Evolutionary conservation across 2,888 invertebrate species (phyloP).

Genomic region (Muscina levida): DNA sequence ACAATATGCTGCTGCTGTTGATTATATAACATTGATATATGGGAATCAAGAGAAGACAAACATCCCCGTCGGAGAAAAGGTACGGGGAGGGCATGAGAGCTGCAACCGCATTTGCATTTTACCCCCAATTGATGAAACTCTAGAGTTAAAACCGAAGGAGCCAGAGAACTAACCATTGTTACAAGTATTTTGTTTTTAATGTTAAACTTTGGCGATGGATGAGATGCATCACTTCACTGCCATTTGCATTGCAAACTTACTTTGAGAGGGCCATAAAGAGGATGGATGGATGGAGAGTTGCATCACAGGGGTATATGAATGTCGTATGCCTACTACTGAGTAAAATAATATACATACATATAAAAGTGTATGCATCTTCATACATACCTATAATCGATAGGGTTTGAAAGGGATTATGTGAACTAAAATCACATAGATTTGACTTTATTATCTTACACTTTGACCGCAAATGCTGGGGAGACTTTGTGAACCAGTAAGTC

Average conservation of each 20-base stretch:
- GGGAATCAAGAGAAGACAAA: background rate
- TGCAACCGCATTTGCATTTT: conserved; percentile 33
- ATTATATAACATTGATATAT: conserved; percentile 39
- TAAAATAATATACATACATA: too few species aligned
- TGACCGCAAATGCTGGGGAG: conserved; percentile 16
- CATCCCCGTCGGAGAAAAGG: background rate
- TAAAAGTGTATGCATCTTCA: background rate
- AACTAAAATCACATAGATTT: conserved; percentile 17
- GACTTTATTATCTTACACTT: background rate
- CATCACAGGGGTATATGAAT: too few species aligned
- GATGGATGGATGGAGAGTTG: too few species aligned
- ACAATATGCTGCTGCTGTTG: conserved; percentile 6
- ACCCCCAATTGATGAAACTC: conserved; percentile 50
- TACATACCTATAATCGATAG: conserved; percentile 1
- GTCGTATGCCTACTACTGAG: too few species aligned
- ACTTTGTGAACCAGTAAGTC: too few species aligned
- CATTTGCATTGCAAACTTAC: too few species aligned
- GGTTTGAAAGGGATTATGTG: conserved; percentile 22
- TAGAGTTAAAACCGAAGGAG: conserved; percentile 26
- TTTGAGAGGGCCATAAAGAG: too few species aligned
- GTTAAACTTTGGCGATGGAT: background rate
- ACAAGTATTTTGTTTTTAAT: too few species aligned
- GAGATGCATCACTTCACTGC: background rate
- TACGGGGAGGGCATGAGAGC: background rate
- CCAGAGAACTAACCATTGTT: conserved; percentile 36